Evolutionary conservation across 2,797 vertebrate species (phyloP).

Genomic region (Florisuga fusca): DNA sequence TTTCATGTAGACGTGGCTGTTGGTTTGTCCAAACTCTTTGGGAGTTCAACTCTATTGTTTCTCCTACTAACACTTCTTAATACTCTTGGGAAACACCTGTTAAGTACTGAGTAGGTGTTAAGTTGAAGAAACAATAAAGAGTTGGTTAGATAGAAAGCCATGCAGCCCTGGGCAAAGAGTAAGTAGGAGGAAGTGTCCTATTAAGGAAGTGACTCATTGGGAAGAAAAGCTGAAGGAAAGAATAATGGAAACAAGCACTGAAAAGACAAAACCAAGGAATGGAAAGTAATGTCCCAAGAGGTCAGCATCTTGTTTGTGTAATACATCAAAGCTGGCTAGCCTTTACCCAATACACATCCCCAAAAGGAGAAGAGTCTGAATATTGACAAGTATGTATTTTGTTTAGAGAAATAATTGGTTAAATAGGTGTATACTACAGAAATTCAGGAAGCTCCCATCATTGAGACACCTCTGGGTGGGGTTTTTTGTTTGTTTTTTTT

Average conservation of each 20-base stretch:
- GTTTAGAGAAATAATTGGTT: background rate
- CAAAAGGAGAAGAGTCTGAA: background rate
- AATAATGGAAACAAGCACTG: background rate
- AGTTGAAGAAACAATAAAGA: constrained; percentile 36
- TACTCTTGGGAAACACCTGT: constrained; percentile 48
- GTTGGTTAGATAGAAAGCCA: background rate
- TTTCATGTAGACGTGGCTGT: background rate
- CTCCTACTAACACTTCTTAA: constrained; percentile 36
- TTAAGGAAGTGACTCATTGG: constrained; percentile 37
- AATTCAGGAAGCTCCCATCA: background rate
- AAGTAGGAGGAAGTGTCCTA: background rate
- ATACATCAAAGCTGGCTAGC: background rate
- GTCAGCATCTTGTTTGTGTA: background rate
- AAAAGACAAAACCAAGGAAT: constrained; percentile 2
- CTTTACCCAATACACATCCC: background rate
- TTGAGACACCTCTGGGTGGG: background rate
- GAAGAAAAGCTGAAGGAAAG: background rate
- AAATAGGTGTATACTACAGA: fast-evolving
- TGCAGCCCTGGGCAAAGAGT: background rate
- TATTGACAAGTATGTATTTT: background rate
- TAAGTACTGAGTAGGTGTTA: constrained; percentile 44
- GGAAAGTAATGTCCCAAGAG: background rate
- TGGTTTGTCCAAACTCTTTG: background rate
- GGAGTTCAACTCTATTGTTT: constrained; percentile 38
- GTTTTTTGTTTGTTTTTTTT: too few relatives aligned